A percentile compares a stretch with the other conserved stretches of the same genome.
Conservation (phyloP, 2,113 vertebrate species). For the Labeo rohita region DNA sequence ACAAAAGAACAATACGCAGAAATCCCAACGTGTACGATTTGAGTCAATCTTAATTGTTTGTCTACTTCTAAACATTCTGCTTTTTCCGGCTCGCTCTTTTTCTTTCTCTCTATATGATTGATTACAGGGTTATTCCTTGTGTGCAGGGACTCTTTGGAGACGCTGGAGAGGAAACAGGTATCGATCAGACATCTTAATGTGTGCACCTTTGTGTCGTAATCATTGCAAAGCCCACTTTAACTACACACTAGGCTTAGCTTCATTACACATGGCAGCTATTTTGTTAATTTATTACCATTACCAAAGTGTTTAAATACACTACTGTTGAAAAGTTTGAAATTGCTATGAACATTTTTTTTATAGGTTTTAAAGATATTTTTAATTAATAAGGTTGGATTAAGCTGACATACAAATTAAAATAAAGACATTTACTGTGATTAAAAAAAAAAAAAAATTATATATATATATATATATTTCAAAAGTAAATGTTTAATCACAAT, state of each 20-base stretch:
- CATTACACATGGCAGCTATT: background rate
- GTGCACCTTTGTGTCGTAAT: background rate
- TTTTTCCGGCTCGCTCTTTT: background rate
- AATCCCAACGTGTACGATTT: constrained; percentile 8
- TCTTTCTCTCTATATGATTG: constrained; percentile 17
- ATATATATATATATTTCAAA: too few relatives aligned
- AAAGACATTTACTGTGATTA: background rate
- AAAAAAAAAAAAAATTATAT: too few relatives aligned
- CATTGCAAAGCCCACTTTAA: background rate
- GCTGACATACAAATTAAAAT: background rate
- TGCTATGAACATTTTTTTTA: background rate
- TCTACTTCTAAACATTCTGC: background rate
- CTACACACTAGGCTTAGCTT: background rate
- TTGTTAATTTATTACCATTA: background rate
- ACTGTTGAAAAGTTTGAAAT: background rate
- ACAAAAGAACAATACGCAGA: constrained; percentile 9
- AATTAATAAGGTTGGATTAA: background rate
- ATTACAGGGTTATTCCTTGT: constrained; percentile 11
- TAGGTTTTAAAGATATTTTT: background rate
- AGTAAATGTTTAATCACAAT: background rate
- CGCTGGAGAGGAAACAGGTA: constrained; percentile 23
- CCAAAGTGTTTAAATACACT: background rate
- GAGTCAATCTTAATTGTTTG: constrained; percentile 31
- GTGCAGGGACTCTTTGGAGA: constrained; percentile 16
- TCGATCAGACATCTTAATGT: constrained; percentile 34